Evolutionary conservation across 2,113 vertebrate genomes (phyloP), one percentile per base, ranked within the genome.

Genomic region (Thermophis baileyi): DNA sequence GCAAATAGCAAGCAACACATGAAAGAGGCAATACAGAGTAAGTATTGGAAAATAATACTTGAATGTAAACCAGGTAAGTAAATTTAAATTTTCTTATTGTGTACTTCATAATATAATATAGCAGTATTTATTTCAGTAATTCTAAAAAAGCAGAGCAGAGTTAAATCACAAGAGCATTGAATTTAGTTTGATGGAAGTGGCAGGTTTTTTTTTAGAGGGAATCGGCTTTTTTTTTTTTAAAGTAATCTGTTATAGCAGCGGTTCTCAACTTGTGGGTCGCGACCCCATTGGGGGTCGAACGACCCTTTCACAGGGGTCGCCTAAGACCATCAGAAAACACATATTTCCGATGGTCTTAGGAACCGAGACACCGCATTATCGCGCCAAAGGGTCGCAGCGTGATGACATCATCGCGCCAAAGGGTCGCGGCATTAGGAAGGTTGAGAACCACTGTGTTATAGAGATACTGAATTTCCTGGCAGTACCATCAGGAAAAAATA

Each of bases 1-100:
- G 98, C 97, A 54, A 99, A 99, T 96, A 98, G 96, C 96, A 97
- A 97, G 69, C 92, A 94, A 11, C 97, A 96, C 86, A 94, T 98
- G 89, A 87, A 90, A 0, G 97, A 98, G 44, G 98, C 98, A 0
- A 91, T 99, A 44, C 91, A 95, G 91, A 98, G 98, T 98, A 94
- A 96, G 97, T 95, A 6, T 60, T 87, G 35, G 54, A 44, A 60
- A 87, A 89, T 85, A 81, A 44, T 89, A 92, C 85, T 91, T 81
- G 51, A 54, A 89, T 49, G 2, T 6, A 27, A 12, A 81, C 44
- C 27, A 92, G 90, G 55, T 81, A 3, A 9, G 35, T 55, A 44
- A 51, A 47, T 12, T 16, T 91, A 85, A 5, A 16, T 49, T 49
- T 60, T 63, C 16, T 30, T 53, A 25, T 91, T 88, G 51, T 81